Evolutionary conservation across 2,888 invertebrate genomes (phyloP).

Genomic region (Drosophila affinis): DNA sequence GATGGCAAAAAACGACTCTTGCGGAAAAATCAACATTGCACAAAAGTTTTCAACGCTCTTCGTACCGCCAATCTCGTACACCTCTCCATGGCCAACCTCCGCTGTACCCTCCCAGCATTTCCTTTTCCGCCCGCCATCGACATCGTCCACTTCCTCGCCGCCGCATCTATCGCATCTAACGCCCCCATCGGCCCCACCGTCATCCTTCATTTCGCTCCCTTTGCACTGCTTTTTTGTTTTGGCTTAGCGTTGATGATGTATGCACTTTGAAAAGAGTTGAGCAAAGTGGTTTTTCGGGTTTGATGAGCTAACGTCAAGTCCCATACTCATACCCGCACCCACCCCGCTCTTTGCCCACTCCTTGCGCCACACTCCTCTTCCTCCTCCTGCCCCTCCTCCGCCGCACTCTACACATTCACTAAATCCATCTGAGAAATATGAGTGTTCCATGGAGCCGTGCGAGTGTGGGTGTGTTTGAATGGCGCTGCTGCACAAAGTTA

Average conservation of each 20-base stretch:
- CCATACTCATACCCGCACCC: neutral
- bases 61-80: constrained; percentile 13
- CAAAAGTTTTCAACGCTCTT: constrained; percentile 62
- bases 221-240: constrained; percentile 64
- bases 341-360: neutral
- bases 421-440: constrained; percentile 35
- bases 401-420: constrained; percentile 2
- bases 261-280: constrained; percentile 77
- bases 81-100: constrained; percentile 4
- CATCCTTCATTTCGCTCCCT: constrained; percentile 46
- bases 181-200: constrained; percentile 10
- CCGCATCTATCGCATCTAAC: neutral
- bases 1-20: constrained; percentile 72
- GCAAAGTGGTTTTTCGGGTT: constrained; percentile 76
- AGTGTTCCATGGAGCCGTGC: constrained; percentile 21
- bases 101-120: neutral
- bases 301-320: constrained; percentile 73
- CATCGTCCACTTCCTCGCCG: no score
- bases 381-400: neutral
- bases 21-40: constrained; percentile 79
- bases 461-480: constrained; percentile 50
- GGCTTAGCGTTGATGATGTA: constrained; percentile 76
- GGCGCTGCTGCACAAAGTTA: constrained; percentile 70
- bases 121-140: neutral
- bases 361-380: constrained; percentile 7